Conservation (phyloP, 2,797 vertebrate genomes). For the Monodelphis domestica region DNA sequence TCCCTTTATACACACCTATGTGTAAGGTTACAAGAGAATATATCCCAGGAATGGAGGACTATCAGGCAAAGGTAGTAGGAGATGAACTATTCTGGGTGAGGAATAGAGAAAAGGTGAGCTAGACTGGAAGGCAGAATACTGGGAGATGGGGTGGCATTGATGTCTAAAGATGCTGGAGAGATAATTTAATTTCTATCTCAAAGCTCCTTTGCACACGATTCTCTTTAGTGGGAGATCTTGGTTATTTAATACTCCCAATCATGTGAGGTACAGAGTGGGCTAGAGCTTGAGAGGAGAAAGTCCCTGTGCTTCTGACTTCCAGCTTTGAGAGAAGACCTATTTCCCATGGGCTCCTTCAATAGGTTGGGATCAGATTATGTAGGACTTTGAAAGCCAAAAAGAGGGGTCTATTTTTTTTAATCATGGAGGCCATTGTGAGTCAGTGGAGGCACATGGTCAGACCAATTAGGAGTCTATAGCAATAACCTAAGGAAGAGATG, state of each 20-base stretch:
- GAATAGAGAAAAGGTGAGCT: too few species aligned
- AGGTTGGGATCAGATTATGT: background rate
- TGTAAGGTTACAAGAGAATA: background rate
- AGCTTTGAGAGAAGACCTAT: background rate
- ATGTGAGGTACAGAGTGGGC: too few species aligned
- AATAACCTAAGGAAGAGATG: too few species aligned
- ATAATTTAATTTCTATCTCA: background rate
- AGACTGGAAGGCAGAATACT: background rate
- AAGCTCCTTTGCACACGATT: background rate
- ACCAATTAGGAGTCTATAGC: background rate
- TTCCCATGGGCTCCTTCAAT: too few species aligned
- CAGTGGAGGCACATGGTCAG: background rate
- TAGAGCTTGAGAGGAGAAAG: background rate
- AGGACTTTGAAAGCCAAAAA: background rate
- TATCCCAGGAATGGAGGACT: background rate
- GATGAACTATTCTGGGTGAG: too few species aligned
- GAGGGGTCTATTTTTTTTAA: background rate
- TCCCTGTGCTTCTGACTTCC: background rate
- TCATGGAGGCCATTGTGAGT: background rate
- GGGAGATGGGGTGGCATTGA: accelerated
- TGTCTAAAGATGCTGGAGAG: background rate
- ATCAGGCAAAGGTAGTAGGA: background rate
- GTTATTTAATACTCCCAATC: background rate
- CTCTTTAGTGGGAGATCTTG: background rate
- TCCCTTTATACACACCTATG: too few species aligned